Conservation (phyloP, 2,113 vertebrate genomes). For the Pelecanus crispus region DNA sequence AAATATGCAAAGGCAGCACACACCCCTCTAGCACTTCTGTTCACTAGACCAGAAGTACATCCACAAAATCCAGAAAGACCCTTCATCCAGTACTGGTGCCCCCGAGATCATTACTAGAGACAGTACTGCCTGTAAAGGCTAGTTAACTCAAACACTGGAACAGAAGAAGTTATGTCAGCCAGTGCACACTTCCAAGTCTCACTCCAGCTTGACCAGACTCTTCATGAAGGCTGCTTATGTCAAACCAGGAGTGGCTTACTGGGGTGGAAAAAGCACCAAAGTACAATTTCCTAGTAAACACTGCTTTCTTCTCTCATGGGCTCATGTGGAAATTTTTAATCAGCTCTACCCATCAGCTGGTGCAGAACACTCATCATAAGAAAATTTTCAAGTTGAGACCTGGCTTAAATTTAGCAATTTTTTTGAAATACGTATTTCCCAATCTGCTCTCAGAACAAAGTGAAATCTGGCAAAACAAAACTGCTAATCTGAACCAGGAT, state of each 20-base stretch:
- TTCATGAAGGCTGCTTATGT: background rate
- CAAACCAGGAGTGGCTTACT: background rate
- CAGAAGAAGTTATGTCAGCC: background rate
- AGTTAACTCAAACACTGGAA: no score
- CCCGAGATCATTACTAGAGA: background rate
- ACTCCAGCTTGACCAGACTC: background rate
- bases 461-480: background rate
- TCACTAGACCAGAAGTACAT: background rate
- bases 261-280: background rate
- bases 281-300: fast-evolving
- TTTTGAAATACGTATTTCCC: background rate
- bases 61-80: background rate
- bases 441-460: background rate
- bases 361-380: fast-evolving
- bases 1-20: background rate
- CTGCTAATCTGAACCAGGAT: background rate
- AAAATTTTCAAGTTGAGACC: background rate
- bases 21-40: background rate
- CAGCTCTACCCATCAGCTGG: background rate
- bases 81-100: background rate
- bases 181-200: fast-evolving
- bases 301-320: fast-evolving
- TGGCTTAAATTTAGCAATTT: background rate
- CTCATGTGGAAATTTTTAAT: fast-evolving
- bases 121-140: background rate